Conservation (phyloP, 2,113 vertebrate genomes). For the Chaetops frenatus region DNA sequence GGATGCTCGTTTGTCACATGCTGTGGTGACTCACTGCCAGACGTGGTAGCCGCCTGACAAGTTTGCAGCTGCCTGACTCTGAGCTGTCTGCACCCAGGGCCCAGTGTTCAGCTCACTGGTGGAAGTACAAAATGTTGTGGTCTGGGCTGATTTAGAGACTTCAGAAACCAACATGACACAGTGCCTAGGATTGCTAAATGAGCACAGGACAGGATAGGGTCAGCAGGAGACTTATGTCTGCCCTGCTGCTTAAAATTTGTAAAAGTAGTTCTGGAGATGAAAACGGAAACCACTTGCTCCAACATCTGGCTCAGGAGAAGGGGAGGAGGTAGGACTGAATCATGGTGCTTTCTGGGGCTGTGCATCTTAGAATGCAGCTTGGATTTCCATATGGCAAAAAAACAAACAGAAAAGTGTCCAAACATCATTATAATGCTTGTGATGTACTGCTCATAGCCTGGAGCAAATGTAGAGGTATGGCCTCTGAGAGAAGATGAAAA, state of each 20-base stretch:
- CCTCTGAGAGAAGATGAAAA: background rate
- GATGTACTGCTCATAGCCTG: background rate
- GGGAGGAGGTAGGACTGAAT: background rate
- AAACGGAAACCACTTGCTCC: background rate
- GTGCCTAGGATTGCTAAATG: background rate
- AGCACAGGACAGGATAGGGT: background rate
- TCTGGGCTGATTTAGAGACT: background rate
- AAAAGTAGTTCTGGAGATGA: background rate
- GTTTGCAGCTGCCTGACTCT: background rate
- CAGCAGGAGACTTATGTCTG: rapidly evolving
- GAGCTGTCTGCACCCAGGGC: background rate
- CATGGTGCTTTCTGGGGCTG: background rate
- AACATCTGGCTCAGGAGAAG: background rate
- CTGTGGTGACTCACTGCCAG: background rate
- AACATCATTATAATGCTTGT: background rate
- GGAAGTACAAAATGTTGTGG: background rate
- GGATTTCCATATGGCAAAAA: background rate
- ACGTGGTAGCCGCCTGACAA: background rate
- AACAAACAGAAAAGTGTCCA: background rate
- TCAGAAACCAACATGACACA: background rate
- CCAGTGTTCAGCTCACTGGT: background rate
- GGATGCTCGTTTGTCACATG: background rate
- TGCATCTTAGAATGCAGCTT: background rate
- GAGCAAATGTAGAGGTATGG: background rate
- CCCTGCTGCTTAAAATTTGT: background rate